Base-by-base conservation (phyloP, 1,140 invertebrate species). In the Drosophila erecta region DNA sequence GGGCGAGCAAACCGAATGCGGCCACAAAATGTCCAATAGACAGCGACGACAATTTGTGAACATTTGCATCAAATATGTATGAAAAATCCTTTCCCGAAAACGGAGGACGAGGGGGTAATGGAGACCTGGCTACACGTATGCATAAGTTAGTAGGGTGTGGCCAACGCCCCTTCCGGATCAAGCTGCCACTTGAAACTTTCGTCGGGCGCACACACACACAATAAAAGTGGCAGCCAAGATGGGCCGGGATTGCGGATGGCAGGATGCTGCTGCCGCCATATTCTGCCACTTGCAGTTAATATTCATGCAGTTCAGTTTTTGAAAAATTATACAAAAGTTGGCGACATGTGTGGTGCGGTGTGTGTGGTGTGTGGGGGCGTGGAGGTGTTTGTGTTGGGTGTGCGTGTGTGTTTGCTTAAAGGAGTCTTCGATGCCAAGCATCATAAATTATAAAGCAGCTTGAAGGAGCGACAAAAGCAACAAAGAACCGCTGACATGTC, bases 301-400 rank as follows among this genome's bases (percentile, higher is more conserved):
- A 87, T 89, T 87, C 84, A 84, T 87, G 84, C 84, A 87, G 76
- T 87, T 86, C 84, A 87, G 76, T 87, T 86, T 80, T 87, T 87
- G 72, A 84, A 80, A 87, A 87, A 89, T 84, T 79, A 84, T 74
- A 76, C 67, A 53, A 65, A 84, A 73, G 38, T 80, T 89, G 71
- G 79, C 76, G 84, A 80, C 84, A 84, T 84, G 76, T 87, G 83
- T 71, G 75, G 54, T 27, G 40, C 24, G 2, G 38, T n/a, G 35
- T 22, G 6, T n/a, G 33, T 10, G 30, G 54, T 27, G 40, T 33
- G 40, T 12, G 44, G 17, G n/a, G 1, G 38, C 12, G 35, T 22
- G 10, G n/a, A n/a, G n/a, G n/a, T n/a, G n/a, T n/a, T n/a, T n/a
- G n/a, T n/a, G n/a, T n/a, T 17, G 33, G 3, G 20, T 12, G 38